Evolutionary conservation across 2,888 invertebrate species (phyloP).

Genomic region (Atherix ibis): DNA sequence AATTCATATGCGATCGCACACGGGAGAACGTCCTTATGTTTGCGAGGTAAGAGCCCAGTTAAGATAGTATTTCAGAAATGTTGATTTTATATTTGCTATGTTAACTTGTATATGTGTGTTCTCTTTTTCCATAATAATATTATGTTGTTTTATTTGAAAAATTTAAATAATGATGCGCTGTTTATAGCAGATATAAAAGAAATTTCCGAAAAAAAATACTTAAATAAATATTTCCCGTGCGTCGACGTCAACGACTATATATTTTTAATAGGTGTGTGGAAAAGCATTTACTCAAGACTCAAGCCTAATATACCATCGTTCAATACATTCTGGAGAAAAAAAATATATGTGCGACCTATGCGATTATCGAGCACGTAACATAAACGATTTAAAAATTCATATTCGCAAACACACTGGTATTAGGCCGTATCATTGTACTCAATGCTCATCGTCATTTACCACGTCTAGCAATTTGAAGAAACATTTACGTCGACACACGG

Average conservation of each 20-base stretch:
- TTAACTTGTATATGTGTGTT: too few relatives aligned
- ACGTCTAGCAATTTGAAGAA: slow-evolving; percentile 13
- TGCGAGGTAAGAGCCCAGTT: slow-evolving; percentile 11
- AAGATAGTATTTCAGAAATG: too few relatives aligned
- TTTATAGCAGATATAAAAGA: too few relatives aligned
- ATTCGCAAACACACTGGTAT: slow-evolving; percentile 10
- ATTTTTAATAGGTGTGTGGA: slow-evolving; percentile 11
- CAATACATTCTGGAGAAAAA: slow-evolving; percentile 11
- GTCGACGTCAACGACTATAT: slow-evolving; percentile 8
- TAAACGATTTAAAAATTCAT: slow-evolving; percentile 12
- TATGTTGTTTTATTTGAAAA: too few relatives aligned
- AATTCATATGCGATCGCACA: slow-evolving; percentile 13
- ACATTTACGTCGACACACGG: slow-evolving; percentile 13
- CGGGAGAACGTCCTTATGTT: slow-evolving; percentile 13
- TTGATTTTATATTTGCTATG: neutral
- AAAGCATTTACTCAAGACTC: slow-evolving; percentile 12
- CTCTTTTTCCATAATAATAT: too few relatives aligned
- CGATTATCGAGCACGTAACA: slow-evolving; percentile 10
- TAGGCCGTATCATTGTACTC: slow-evolving; percentile 10
- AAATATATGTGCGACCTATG: slow-evolving; percentile 10
- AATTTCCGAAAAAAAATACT: too few relatives aligned
- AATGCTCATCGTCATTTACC: slow-evolving; percentile 10
- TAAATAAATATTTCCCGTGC: slow-evolving; percentile 12
- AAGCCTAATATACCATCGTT: slow-evolving; percentile 10
- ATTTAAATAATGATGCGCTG: too few relatives aligned